Conservation (phyloP, 2,888 invertebrate species). For the Athalia circularis region DNA sequence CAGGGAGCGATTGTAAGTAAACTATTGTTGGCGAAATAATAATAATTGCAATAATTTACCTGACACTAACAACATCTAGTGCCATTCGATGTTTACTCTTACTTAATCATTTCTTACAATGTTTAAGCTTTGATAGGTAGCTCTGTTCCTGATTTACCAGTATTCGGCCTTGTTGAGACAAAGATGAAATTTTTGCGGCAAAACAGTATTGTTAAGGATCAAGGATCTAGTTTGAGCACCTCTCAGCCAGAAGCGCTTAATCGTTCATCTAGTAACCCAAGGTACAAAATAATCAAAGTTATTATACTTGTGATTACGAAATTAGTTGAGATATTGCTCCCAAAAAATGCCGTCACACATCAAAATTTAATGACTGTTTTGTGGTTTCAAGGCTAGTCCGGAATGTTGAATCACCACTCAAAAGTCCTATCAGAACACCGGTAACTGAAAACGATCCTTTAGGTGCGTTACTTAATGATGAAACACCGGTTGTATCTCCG, state of each 20-base stretch:
- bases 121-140: slow-evolving; percentile 68
- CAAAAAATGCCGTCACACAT: background rate
- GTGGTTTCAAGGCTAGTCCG: slow-evolving; percentile 59
- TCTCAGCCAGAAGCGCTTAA: slow-evolving; percentile 66
- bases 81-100: background rate
- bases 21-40: slow-evolving; percentile 12
- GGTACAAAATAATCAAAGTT: slow-evolving; percentile 57
- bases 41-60: background rate
- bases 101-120: slow-evolving; percentile 25
- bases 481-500: slow-evolving; percentile 71
- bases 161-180: slow-evolving; percentile 67
- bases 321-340: background rate
- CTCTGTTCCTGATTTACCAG: slow-evolving; percentile 70
- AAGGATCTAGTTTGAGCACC: slow-evolving; percentile 57
- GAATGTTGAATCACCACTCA: slow-evolving; percentile 69
- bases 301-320: background rate
- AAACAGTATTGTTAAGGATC: slow-evolving; percentile 71
- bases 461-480: slow-evolving; percentile 82
- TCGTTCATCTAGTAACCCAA: slow-evolving; percentile 62
- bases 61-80: too few species aligned
- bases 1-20: slow-evolving; percentile 67
- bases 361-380: background rate
- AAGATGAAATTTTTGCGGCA: slow-evolving; percentile 69
- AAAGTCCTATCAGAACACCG: slow-evolving; percentile 80
- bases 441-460: slow-evolving; percentile 95